These are phyloP conservation scores for Homarus americanus DNA, from an alignment of 1,140 invertebrate species.

Conservation along the genomic window DNA sequence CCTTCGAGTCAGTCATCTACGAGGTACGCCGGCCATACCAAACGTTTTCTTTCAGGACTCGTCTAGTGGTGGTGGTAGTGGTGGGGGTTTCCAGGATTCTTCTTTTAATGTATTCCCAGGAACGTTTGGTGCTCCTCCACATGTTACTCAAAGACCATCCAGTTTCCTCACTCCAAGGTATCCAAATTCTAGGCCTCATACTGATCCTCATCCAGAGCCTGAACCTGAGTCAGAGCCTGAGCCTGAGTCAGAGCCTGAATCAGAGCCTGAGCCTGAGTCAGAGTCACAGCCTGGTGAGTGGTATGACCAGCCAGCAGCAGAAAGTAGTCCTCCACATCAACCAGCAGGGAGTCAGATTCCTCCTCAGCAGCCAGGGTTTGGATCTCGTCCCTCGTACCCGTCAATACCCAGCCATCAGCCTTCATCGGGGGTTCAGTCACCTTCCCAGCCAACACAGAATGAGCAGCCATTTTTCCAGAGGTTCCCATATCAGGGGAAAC, in stretches of 20 bases:
- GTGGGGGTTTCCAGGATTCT: background rate
- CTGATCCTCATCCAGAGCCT: background rate
- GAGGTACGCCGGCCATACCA: slow-evolving; percentile 56
- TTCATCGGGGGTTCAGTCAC: background rate
- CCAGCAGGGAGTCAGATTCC: background rate
- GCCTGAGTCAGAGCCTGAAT: background rate
- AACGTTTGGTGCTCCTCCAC: background rate
- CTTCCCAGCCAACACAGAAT: background rate
- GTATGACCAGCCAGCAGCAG: background rate
- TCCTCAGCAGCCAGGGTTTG: background rate
- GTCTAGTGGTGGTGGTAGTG: background rate
- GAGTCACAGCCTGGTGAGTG: background rate
- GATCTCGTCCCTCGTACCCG: background rate
- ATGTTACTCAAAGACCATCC: background rate
- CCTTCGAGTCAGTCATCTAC: slow-evolving; percentile 73
- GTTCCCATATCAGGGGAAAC: background rate
- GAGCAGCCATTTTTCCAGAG: background rate
- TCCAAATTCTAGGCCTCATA: background rate
- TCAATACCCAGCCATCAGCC: no score
- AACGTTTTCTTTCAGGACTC: background rate
- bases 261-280: background rate
- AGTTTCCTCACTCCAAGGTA: slow-evolving; percentile 2
- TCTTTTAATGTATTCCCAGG: background rate
- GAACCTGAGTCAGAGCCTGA: background rate
- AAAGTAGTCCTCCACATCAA: background rate